Evolutionary conservation across 92 coral and sea anemone genomes (phyloP).

Genomic region (Virgularia gustaviana): DNA sequence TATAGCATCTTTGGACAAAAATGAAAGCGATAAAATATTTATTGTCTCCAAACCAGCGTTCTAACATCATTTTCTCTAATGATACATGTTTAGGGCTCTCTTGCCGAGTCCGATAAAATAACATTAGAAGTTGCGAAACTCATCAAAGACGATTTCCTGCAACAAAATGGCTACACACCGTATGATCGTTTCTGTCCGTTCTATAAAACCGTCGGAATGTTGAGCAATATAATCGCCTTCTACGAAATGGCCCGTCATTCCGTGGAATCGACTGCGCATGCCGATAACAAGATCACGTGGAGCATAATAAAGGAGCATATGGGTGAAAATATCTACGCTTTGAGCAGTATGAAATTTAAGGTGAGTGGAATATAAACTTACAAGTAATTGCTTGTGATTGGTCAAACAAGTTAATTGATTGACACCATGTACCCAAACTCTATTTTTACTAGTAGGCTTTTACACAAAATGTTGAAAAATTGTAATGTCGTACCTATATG

Average conservation of each 20-base stretch:
- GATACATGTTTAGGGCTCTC: conserved; percentile 87
- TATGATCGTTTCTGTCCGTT: conserved; percentile 97
- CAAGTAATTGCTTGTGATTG: not conserved
- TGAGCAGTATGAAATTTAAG: conserved; percentile 94
- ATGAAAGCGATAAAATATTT: too few species aligned
- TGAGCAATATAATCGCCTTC: conserved; percentile 80
- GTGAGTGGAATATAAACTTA: conserved; percentile 40
- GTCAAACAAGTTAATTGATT: not conserved
- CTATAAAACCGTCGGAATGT: conserved; percentile 96
- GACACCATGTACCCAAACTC: too few species aligned
- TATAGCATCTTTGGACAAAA: too few species aligned
- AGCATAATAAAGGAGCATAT: conserved; percentile 88
- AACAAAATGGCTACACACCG: conserved; percentile 93
- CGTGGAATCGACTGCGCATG: conserved; percentile 92
- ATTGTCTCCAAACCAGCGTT: too few species aligned
- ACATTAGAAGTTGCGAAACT: conserved; percentile 95
- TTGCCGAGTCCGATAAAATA: conserved; percentile 96
- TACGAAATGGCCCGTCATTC: conserved; percentile 96
- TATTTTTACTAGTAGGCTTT: too few species aligned
- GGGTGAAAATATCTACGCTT: conserved; percentile 79
- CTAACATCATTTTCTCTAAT: too few species aligned
- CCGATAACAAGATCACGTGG: conserved; percentile 98
- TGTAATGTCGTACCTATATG: too few species aligned
- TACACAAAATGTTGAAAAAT: too few species aligned
- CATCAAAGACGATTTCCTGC: conserved; percentile 90